Percentiles rank a stretch among this genome's conserved stretches.
These are phyloP conservation scores for Coluber constrictor DNA, from an alignment of 2,797 vertebrate species.

Conservation along the genomic window DNA sequence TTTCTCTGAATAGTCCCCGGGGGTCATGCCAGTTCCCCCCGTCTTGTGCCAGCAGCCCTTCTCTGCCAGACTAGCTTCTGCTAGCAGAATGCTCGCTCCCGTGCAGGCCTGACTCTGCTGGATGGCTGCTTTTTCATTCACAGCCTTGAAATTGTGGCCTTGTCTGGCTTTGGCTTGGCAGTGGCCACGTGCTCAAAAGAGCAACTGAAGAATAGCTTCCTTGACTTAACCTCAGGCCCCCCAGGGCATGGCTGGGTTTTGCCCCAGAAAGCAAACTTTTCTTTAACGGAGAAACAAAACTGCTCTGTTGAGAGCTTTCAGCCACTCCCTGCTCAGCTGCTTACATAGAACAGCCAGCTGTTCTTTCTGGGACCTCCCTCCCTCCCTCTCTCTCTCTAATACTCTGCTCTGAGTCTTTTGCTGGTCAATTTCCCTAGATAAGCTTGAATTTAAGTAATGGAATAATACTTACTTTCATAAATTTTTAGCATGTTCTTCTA, in stretches of 20 bases:
- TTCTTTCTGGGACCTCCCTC: not conserved
- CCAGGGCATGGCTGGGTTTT: not conserved
- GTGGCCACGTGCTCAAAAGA: not conserved
- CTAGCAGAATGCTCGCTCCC: not conserved
- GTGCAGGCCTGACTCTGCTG: not conserved
- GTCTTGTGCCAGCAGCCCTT: not conserved
- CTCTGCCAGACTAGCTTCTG: not conserved
- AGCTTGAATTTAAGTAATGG: not conserved
- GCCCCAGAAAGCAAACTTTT: not conserved
- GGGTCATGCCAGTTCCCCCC: not conserved
- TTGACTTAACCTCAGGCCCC: fast-evolving
- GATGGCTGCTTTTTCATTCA: not conserved
- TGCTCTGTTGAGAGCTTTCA: not conserved
- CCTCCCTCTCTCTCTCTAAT: too few species aligned
- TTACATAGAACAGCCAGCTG: not conserved
- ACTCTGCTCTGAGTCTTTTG: not conserved
- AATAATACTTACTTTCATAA: not conserved
- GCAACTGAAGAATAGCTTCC: not conserved
- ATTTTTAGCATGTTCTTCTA: not conserved
- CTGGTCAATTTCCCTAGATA: too few species aligned
- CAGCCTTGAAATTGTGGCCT: not conserved
- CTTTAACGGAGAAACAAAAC: not conserved
- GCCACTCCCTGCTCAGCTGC: not conserved
- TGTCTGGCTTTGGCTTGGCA: not conserved
- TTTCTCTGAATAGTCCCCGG: fast-evolving